Percentiles rank a stretch among this genome's conserved stretches.
These are phyloP conservation scores for Alfaro cultratus DNA, from an alignment of 2,797 vertebrate genomes.

Conservation along the genomic window DNA sequence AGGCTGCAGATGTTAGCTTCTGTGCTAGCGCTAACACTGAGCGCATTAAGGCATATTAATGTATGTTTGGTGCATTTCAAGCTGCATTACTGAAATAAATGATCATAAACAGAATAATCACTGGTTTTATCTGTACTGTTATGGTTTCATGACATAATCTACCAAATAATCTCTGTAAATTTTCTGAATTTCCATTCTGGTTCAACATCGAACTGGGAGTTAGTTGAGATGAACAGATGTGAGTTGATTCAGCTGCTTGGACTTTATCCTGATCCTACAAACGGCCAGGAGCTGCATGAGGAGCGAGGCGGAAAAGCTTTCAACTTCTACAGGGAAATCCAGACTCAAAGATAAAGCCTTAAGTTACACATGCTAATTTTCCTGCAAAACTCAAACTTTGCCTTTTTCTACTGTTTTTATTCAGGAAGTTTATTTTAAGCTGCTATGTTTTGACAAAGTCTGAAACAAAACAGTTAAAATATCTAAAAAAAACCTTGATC, in stretches of 20 bases:
- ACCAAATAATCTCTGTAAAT: not conserved
- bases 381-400: not conserved
- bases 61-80: not conserved
- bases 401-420: not conserved
- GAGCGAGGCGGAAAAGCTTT: not conserved
- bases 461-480: not conserved
- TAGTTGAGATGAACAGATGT: not conserved
- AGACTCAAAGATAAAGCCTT: not conserved
- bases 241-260: not conserved
- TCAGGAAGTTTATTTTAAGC: not conserved
- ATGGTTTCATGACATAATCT: not conserved
- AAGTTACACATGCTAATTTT: not conserved
- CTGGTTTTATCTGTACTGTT: too few relatives aligned
- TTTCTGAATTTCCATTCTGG: not conserved
- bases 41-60: not conserved
- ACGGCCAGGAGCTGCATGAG: not conserved
- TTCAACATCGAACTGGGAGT: not conserved
- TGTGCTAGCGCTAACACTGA: not conserved
- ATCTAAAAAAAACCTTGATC: not conserved
- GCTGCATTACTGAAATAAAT: not conserved
- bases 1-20: not conserved
- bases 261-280: not conserved
- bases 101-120: not conserved
- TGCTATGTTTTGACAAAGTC: not conserved
- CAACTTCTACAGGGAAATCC: not conserved